These are phyloP conservation scores for Lasioglossum marginatum DNA, from an alignment of 2,888 invertebrate genomes.

Conservation along the genomic window DNA sequence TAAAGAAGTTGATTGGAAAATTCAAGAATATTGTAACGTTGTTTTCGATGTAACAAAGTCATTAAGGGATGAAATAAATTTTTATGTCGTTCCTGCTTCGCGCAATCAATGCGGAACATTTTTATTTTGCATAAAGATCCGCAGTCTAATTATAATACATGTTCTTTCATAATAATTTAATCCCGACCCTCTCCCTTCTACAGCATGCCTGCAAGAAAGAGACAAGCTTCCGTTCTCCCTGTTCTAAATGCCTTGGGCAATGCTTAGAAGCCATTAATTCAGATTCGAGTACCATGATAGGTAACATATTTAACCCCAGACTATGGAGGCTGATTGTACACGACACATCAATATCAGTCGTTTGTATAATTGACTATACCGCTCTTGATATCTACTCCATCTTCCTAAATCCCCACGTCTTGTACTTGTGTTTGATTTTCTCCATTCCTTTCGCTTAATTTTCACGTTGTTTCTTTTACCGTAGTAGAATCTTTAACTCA, in stretches of 20 bases:
- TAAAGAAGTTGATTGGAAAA: too few relatives aligned
- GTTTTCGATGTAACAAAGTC: too few relatives aligned
- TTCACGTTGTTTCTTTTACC: background rate
- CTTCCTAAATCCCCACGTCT: background rate
- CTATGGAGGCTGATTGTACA: background rate
- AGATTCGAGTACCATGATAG: conserved; percentile 77
- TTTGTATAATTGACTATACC: background rate
- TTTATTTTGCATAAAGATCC: too few relatives aligned
- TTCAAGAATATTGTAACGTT: too few relatives aligned
- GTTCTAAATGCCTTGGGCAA: conserved; percentile 75
- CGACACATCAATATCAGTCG: background rate
- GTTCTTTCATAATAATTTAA: conserved; percentile 33
- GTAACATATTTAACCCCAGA: conserved; percentile 51
- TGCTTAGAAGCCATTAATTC: conserved; percentile 78
- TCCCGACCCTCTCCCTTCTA: conserved; percentile 50
- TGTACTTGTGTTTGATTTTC: background rate
- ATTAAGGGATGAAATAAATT: too few relatives aligned
- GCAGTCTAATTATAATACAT: background rate
- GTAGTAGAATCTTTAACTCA: background rate
- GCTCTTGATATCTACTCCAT: background rate
- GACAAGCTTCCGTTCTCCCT: conserved; percentile 62
- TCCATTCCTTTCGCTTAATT: background rate
- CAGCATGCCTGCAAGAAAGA: conserved; percentile 76
- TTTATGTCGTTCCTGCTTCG: too few relatives aligned
- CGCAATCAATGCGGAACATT: too few relatives aligned